Conservation (phyloP, 2,888 invertebrate species). For the Blastobasis lacticolella region DNA sequence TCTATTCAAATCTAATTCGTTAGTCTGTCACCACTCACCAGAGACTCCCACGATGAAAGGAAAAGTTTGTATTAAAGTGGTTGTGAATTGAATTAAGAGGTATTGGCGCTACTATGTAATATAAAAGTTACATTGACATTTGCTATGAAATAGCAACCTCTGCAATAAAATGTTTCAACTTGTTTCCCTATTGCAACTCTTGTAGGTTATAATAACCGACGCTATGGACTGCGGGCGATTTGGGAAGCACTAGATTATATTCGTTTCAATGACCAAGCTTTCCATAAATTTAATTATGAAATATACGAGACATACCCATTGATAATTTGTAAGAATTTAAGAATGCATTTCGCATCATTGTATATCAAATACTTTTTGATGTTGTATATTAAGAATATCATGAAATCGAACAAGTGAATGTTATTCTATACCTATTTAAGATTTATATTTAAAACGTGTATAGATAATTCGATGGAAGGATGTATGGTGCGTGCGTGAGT, state of each 20-base stretch:
- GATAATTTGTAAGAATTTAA: slow-evolving; percentile 26
- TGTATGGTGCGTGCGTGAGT: neutral
- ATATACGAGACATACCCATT: slow-evolving; percentile 25
- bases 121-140: too few species aligned
- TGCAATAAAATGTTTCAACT: too few species aligned
- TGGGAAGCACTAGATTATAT: slow-evolving; percentile 13
- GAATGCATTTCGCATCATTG: slow-evolving; percentile 49
- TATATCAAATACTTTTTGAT: slow-evolving; percentile 39
- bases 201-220: too few species aligned
- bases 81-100: too few species aligned
- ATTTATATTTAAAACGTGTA: slow-evolving; percentile 24
- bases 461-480: slow-evolving; percentile 8
- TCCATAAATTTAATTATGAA: slow-evolving; percentile 36
- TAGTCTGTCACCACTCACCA: too few species aligned
- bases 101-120: too few species aligned
- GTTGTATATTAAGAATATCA: slow-evolving; percentile 56
- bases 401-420: slow-evolving; percentile 64
- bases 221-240: neutral
- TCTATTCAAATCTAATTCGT: too few species aligned
- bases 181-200: too few species aligned
- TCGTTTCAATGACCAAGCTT: slow-evolving; percentile 33
- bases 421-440: slow-evolving; percentile 31
- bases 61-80: too few species aligned
- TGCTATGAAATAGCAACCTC: too few species aligned
- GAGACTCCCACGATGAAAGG: too few species aligned